Evolutionary conservation across 2,113 vertebrate species (phyloP), one percentile per base, ranked within the genome.

Genomic region (Rhinichthys klamathensis): DNA sequence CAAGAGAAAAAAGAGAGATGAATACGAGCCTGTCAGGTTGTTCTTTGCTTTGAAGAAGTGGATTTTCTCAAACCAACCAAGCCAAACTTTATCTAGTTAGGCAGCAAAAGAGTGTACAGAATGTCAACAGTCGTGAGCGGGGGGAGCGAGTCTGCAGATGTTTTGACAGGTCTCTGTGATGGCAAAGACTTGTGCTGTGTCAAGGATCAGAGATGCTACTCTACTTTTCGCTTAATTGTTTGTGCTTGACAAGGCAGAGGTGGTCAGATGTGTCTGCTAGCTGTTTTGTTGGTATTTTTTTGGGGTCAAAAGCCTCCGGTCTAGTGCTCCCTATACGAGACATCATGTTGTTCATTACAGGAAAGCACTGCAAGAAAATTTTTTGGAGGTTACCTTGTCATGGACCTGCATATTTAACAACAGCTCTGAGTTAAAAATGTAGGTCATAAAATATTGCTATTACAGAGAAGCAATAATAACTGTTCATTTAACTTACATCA

Each of bases 81-180:
- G 27, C 74, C 86, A 87, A 87, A 84, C 86, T 87, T 87, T 51
- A 56, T 84, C 75, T 80, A 84, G 86, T 87, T 87, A 87, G 76
- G 67, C 54, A 73, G 67, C 76, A n/a, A 35, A 49, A 41, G 75
- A 77, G 58, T 87, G 65, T 80, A 44, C 30, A 69, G 32, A 79
- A 30, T 84, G 86, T 87, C 81, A 87, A 72, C 54, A 83, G 82
- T n/a, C 25, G 56, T 46, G 54, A 60, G 67, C 54, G 30, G 23
- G 75, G 85, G 67, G 79, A 82, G 44, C 27, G 30, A 75, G 79
- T n/a, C 63, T 74, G 74, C 30, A 27, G 80, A 79, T 77, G 54
- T 23, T 87, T 79, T 87, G 86, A 84, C 82, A 77, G 85, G 70
- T 77, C 60, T 76, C 46, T 82, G 63, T 80, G n/a, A 49, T 82